Evolutionary conservation across 2,113 vertebrate species (phyloP).

Genomic region (Heterotis niloticus): DNA sequence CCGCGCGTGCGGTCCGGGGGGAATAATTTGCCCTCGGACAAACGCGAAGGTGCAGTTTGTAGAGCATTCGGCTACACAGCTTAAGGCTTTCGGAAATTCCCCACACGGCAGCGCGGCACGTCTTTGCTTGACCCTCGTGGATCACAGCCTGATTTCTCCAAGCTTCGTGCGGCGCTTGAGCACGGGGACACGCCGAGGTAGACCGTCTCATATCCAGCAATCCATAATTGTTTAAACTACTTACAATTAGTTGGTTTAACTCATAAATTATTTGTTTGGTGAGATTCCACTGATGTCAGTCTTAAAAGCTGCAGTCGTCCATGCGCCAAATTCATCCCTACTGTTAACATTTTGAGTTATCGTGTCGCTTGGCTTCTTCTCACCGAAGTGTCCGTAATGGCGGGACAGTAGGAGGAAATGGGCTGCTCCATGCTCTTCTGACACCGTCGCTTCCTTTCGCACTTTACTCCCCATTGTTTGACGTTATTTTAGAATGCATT

Average conservation of each 20-base stretch:
- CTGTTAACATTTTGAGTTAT: constrained; percentile 14
- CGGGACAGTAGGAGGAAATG: constrained; percentile 22
- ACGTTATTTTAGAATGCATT: constrained; percentile 69
- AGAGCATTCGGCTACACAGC: no score
- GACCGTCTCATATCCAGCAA: not conserved
- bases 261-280: constrained; percentile 28
- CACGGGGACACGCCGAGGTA: not conserved
- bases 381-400: not conserved
- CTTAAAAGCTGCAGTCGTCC: not conserved
- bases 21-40: no score
- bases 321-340: constrained; percentile 3
- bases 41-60: no score
- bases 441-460: constrained; percentile 63
- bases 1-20: no score
- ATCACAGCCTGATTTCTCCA: not conserved
- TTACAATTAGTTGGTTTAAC: constrained; percentile 44
- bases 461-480: constrained; percentile 66
- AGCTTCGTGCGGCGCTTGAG: not conserved
- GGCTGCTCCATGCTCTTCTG: constrained; percentile 22
- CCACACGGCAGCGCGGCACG: no score
- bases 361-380: not conserved
- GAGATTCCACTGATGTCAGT: constrained; percentile 14
- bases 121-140: not conserved
- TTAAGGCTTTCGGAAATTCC: no score
- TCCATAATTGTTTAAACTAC: constrained; percentile 19